Percentiles rank a stretch among this genome's conserved stretches.
Conservation (phyloP, 2,797 vertebrate genomes). For the Poecilia picta region DNA sequence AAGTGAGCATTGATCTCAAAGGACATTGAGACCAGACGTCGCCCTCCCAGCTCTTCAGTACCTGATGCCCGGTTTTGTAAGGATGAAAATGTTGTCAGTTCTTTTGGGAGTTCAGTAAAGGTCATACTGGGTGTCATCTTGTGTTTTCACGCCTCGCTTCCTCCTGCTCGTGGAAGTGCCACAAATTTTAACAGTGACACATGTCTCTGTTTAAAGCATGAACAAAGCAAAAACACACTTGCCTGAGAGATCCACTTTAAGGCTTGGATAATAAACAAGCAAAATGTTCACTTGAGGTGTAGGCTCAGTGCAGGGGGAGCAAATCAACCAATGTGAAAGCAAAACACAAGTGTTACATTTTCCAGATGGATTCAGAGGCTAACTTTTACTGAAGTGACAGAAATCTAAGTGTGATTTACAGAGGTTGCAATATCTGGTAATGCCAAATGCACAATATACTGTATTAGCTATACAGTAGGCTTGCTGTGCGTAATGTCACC, state of each 20-base stretch:
- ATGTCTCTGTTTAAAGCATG: slow-evolving; percentile 54
- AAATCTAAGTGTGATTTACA: not conserved
- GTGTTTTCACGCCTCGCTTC: slow-evolving; percentile 76
- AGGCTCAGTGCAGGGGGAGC: not conserved
- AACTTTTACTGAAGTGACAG: not conserved
- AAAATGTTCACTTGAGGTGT: slow-evolving; percentile 8
- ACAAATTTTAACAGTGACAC: slow-evolving; percentile 62
- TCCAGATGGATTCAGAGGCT: not conserved
- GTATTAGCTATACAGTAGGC: not conserved
- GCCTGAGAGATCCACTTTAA: slow-evolving; percentile 26
- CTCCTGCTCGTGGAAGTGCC: slow-evolving; percentile 62
- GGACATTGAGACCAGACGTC: slow-evolving; percentile 47
- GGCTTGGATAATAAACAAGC: not conserved
- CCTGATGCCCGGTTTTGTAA: slow-evolving; percentile 46
- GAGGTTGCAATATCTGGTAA: not conserved
- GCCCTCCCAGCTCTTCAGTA: slow-evolving; percentile 41
- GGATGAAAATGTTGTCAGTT: slow-evolving; percentile 52
- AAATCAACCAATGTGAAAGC: not conserved
- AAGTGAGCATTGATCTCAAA: slow-evolving; percentile 33
- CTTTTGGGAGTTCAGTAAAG: slow-evolving; percentile 68
- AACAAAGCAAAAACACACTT: slow-evolving; percentile 27
- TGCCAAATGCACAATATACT: not conserved
- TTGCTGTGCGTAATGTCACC: not conserved
- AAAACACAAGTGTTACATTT: not conserved
- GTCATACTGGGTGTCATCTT: slow-evolving; percentile 66